Percentiles rank a stretch among this genome's conserved stretches.
Conservation (phyloP, 2,113 vertebrate species). For the Sceloporus undulatus region DNA sequence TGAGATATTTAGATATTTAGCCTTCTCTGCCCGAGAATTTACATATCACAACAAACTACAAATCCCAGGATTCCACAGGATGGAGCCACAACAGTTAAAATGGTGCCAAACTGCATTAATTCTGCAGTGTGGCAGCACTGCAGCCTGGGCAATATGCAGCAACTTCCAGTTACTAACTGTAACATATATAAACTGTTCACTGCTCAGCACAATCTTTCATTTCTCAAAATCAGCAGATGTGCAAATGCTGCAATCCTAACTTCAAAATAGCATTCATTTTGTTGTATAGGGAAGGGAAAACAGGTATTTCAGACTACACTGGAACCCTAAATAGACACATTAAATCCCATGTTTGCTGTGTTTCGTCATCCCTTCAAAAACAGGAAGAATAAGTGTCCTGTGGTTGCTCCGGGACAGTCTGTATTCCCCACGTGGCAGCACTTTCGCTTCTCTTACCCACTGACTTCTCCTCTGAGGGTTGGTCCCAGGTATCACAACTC, state of each 20-base stretch:
- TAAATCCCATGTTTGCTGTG: background rate
- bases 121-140: too few relatives aligned
- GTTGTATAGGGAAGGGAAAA: background rate
- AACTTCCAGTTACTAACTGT: background rate
- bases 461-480: background rate
- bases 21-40: too few relatives aligned
- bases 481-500: conserved; percentile 3
- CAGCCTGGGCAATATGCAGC: too few relatives aligned
- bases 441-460: background rate
- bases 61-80: too few relatives aligned
- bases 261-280: background rate
- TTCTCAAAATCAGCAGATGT: background rate
- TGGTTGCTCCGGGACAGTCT: background rate
- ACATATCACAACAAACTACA: too few relatives aligned
- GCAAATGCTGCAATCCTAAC: background rate
- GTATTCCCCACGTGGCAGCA: fast-evolving
- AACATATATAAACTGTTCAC: background rate
- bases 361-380: background rate
- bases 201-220: background rate
- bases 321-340: background rate
- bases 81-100: too few relatives aligned
- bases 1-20: too few relatives aligned
- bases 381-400: background rate
- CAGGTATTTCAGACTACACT: background rate
- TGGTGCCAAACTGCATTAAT: too few relatives aligned